Conservation (phyloP, 2,888 invertebrate genomes). For the Melieria crassipennis region DNA sequence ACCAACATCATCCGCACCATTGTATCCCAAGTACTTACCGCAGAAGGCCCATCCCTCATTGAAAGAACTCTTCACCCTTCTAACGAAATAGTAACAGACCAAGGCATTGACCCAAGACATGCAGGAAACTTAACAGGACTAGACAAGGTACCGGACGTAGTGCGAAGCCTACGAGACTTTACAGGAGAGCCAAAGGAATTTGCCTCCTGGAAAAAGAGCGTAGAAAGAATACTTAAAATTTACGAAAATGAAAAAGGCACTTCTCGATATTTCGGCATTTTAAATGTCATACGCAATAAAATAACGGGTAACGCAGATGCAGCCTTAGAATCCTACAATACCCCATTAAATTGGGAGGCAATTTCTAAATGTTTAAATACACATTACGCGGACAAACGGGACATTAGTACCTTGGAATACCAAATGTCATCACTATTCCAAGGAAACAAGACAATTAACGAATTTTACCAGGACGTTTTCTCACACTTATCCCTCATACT, state of each 20-base stretch:
- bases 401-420: not conserved
- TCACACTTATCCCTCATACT: slow-evolving; percentile 43
- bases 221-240: slow-evolving; percentile 23
- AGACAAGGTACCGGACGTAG: too few species aligned
- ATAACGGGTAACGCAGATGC: slow-evolving; percentile 31
- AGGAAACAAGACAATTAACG: slow-evolving; percentile 34
- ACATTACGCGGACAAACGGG: slow-evolving; percentile 34
- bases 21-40: too few species aligned
- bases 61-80: too few species aligned
- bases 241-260: slow-evolving; percentile 28
- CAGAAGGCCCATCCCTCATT: too few species aligned
- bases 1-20: too few species aligned
- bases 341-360: slow-evolving; percentile 27
- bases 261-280: slow-evolving; percentile 27
- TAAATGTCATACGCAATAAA: slow-evolving; percentile 25
- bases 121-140: too few species aligned
- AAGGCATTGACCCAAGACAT: too few species aligned
- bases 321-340: slow-evolving; percentile 31
- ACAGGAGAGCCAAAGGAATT: slow-evolving; percentile 20
- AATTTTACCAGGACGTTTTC: slow-evolving; percentile 44
- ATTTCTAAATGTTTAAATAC: slow-evolving; percentile 24
- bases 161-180: too few species aligned
- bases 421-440: slow-evolving; percentile 34
- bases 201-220: slow-evolving; percentile 32
- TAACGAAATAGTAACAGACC: too few species aligned